These are phyloP conservation scores for Baccha elongata DNA, from an alignment of 2,888 invertebrate genomes.

Conservation along the genomic window DNA sequence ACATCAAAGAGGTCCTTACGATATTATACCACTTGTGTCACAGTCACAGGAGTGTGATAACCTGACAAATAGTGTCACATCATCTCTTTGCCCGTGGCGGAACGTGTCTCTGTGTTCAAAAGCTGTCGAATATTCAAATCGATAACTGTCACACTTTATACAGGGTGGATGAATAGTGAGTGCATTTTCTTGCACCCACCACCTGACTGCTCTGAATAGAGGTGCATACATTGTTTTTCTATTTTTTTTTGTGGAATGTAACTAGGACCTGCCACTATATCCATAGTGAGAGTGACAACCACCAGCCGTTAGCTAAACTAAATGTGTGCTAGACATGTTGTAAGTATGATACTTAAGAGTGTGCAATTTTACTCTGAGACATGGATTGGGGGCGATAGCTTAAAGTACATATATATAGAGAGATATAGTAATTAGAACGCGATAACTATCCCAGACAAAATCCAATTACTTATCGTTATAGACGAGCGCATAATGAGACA, in stretches of 20 bases:
- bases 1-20: slow-evolving; percentile 38
- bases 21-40: slow-evolving; percentile 49
- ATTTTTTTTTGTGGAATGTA: slow-evolving; percentile 1
- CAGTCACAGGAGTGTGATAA: slow-evolving; percentile 37
- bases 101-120: slow-evolving; percentile 22
- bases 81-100: slow-evolving; percentile 28
- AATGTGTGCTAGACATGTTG: slow-evolving; percentile 40
- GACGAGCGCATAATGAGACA: slow-evolving; percentile 60
- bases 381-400: not conserved
- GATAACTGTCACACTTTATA: slow-evolving; percentile 57
- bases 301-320: slow-evolving; percentile 16
- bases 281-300: not conserved
- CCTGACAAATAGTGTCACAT: slow-evolving; percentile 64
- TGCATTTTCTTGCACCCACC: not conserved
- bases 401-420: not conserved
- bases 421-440: slow-evolving; percentile 50
- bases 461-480: slow-evolving; percentile 70
- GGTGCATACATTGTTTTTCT: slow-evolving; percentile 3
- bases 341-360: slow-evolving; percentile 23
- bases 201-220: slow-evolving; percentile 13
- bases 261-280: slow-evolving; percentile 2
- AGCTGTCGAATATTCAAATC: slow-evolving; percentile 67
- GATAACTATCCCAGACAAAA: slow-evolving; percentile 64
- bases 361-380: slow-evolving; percentile 9
- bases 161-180: not conserved